Evolutionary conservation across 2,888 invertebrate species (phyloP), one percentile per base, ranked within the genome.

Genomic region (Sphinx pinastri): DNA sequence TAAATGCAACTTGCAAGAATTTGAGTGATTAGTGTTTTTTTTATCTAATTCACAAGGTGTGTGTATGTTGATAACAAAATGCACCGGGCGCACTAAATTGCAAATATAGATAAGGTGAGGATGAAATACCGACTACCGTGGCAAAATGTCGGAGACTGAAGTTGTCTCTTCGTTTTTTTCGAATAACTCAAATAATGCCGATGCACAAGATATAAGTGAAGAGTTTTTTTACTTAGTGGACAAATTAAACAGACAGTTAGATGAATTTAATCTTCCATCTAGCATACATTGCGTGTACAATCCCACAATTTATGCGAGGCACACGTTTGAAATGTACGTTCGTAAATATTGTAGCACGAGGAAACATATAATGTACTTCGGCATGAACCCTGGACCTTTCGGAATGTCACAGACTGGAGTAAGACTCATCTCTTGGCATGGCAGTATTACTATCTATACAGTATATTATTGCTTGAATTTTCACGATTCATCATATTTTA

Each of bases 311-410:
- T 99, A 99, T 90, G 99, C 99, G 0, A 95, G 94, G 73, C 94
- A 96, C 70, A 95, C 97, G 19, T 98, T 98, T 90, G 95, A 96
- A 77, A 94, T 95, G 77, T 99, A 97, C 89, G 94, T 98, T 13
- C 90, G 94, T 75, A 96, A 96, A 83, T 97, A 95, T 87, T 97
- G 97, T 79, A 94, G 90, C 71, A 93, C 94, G 0, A 87, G 88
- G 25, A 98, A 98, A 87, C 94, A 94, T 75, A 93, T 99, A 58
- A 90, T 99, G 77, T 97, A 98, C 84, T 94, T 99, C 72, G 99
- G 99, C 7, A 98, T 99, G 97, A 99, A 99, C 91, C 98, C 99
- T 14, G 99, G 99, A n/a, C 98, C 98, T 0, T 98, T 97, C 96
- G 99, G 99, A 74, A 99, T 99, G 99, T 97, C 97, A 47, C 99